phyloP scores from a whole-genome alignment of 2,888 invertebrate genomes.

The Orthonychiurus folsomi region DNA sequence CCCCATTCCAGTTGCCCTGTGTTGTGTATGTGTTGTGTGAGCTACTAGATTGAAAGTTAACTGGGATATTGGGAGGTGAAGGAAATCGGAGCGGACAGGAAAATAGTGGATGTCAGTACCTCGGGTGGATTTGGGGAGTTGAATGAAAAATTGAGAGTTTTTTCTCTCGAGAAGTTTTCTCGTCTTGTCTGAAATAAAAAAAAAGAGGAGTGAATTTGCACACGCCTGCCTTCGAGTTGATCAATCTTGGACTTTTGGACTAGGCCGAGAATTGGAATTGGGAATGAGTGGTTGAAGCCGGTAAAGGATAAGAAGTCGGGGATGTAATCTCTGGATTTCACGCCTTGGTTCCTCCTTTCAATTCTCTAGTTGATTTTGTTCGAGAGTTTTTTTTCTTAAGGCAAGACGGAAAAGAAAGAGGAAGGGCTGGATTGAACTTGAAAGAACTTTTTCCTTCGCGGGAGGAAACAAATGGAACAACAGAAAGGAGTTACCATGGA shows the following conservation, averaged over 20 bases:
- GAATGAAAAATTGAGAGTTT: background rate
- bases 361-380: constrained; percentile 15
- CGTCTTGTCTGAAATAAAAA: background rate
- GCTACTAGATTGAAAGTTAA: background rate
- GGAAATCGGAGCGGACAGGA: background rate
- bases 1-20: background rate
- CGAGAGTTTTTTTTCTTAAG: background rate
- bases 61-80: background rate
- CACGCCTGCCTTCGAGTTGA: constrained; percentile 6
- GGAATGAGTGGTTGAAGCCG: background rate
- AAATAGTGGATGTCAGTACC: background rate
- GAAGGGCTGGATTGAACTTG: background rate
- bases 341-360: constrained; percentile 21
- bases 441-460: background rate
- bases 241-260: background rate
- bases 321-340: constrained; percentile 26
- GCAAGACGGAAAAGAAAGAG: background rate
- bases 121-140: background rate
- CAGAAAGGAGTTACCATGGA: no score
- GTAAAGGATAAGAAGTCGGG: constrained; percentile 7
- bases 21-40: no score
- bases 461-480: background rate
- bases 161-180: no score
- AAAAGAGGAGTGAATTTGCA: background rate
- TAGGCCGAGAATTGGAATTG: background rate